A percentile compares a stretch with the other conserved stretches of the same genome.
These are phyloP conservation scores for Polydesmus complanatus DNA, from an alignment of 2,888 invertebrate species.

Conservation along the genomic window DNA sequence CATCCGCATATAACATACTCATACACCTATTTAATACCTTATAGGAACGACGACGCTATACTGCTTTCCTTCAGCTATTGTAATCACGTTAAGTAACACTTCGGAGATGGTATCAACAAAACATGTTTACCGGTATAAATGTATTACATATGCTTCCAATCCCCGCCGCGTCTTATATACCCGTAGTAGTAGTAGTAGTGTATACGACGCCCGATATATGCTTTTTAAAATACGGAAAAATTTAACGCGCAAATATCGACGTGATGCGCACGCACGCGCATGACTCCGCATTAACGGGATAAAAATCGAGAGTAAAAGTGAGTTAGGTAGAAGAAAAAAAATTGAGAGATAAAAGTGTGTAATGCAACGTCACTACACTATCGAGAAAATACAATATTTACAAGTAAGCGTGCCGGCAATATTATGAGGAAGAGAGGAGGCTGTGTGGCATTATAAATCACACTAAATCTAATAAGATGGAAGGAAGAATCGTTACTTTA, in stretches of 20 bases:
- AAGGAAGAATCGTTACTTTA: not conserved
- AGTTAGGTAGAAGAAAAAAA: not conserved
- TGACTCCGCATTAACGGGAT: not conserved
- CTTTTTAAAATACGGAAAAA: not conserved
- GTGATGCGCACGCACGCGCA: not conserved
- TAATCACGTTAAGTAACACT: not conserved
- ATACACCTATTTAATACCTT: no score
- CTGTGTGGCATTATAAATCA: not conserved
- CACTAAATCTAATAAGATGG: not conserved
- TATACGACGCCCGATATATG: not conserved
- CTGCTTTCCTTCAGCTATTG: not conserved
- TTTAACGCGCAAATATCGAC: not conserved
- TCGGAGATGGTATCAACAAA: not conserved
- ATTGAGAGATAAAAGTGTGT: not conserved
- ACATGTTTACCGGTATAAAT: not conserved
- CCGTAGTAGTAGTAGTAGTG: no score
- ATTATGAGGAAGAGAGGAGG: no score
- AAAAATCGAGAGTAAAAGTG: no score
- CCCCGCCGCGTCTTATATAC: no score
- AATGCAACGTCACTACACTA: not conserved
- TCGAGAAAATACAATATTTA: no score
- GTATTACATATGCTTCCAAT: not conserved
- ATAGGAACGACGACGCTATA: no score
- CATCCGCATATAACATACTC: not conserved
- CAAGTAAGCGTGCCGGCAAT: no score